Conservation (phyloP, 2,113 vertebrate species). For the Silurus glanis region DNA sequence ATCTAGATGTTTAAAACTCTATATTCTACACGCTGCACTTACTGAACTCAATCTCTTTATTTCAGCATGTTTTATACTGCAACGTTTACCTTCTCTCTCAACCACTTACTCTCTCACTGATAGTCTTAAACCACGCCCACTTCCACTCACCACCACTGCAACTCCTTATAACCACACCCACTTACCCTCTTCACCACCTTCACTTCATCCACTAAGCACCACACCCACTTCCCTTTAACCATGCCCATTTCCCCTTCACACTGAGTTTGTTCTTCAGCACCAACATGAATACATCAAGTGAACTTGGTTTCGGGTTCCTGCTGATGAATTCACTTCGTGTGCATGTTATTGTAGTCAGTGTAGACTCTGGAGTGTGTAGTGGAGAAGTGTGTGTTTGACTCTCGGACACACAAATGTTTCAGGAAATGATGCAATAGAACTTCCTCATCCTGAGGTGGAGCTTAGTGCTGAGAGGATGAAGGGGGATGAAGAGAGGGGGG, state of each 20-base stretch:
- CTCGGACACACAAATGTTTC: too few relatives aligned
- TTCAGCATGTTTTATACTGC: constrained; percentile 18
- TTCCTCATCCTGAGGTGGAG: too few relatives aligned
- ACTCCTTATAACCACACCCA: background rate
- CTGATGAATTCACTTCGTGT: background rate
- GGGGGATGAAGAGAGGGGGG: too few relatives aligned
- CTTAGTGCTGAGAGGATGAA: too few relatives aligned
- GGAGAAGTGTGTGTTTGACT: background rate
- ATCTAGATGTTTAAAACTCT: background rate
- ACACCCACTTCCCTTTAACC: background rate
- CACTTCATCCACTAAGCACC: background rate
- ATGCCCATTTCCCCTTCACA: too few relatives aligned
- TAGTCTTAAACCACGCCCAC: background rate
- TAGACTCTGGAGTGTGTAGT: background rate
- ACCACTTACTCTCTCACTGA: background rate
- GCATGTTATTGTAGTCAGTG: background rate
- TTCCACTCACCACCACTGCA: too few relatives aligned
- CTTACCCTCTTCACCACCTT: background rate
- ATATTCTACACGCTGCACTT: constrained; percentile 20
- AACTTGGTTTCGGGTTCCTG: background rate
- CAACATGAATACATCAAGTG: background rate
- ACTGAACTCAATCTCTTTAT: background rate
- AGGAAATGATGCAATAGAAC: too few relatives aligned
- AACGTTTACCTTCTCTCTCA: background rate
- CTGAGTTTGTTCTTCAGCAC: background rate